Conservation (phyloP, 2,113 vertebrate genomes). For the Tenrec ecaudatus region DNA sequence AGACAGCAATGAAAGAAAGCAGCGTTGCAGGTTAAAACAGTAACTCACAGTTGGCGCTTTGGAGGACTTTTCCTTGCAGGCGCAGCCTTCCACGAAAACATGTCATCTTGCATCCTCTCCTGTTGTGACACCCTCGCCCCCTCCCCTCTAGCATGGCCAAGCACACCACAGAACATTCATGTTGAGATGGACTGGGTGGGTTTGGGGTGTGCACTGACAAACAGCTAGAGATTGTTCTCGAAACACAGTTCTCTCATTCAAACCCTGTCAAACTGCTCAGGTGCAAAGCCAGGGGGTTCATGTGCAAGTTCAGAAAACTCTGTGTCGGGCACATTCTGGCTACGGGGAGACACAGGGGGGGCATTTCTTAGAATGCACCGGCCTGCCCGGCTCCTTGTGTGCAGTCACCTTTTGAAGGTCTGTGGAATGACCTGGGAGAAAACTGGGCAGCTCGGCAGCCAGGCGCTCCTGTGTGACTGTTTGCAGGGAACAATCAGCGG, state of each 20-base stretch:
- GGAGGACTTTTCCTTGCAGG: not conserved
- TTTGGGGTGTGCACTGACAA: not conserved
- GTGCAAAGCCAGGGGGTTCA: constrained; percentile 6
- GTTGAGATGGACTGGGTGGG: constrained; percentile 3
- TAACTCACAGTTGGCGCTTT: not conserved
- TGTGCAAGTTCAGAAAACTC: constrained; percentile 42
- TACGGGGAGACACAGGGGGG: not conserved
- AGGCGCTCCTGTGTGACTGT: constrained; percentile 25
- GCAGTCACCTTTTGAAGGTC: constrained; percentile 60
- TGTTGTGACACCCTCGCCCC: not conserved
- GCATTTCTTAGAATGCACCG: not conserved
- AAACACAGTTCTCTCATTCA: constrained; percentile 42
- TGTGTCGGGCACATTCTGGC: not conserved
- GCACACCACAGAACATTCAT: not conserved
- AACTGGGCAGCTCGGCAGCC: constrained; percentile 15
- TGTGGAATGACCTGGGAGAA: constrained; percentile 13
- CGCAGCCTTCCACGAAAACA: not conserved
- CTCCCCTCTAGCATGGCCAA: not conserved
- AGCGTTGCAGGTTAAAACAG: not conserved
- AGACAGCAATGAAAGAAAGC: not conserved
- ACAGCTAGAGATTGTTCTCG: constrained; percentile 6
- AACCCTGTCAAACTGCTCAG: not conserved
- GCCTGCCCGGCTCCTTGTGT: not conserved
- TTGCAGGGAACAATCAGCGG: constrained; percentile 55
- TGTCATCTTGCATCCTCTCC: not conserved